Conservation (phyloP, 1,140 invertebrate species). For the Orchestia grillus region DNA sequence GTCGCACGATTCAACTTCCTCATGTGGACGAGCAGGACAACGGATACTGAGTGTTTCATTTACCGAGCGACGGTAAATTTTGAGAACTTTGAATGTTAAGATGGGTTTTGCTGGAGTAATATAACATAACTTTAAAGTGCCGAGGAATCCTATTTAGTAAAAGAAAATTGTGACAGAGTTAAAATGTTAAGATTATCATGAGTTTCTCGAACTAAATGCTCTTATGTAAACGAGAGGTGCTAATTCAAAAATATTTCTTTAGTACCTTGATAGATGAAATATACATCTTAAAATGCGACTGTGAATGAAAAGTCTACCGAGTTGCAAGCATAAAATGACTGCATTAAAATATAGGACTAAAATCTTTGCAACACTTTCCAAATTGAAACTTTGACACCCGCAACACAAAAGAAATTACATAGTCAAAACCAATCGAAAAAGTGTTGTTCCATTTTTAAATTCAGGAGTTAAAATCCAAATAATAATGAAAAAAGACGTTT, state of each 20-base stretch:
- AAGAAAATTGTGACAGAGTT: background rate
- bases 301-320: background rate
- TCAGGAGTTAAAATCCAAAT: too few relatives aligned
- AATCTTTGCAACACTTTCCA: background rate
- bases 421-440: background rate
- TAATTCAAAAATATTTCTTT: too few relatives aligned
- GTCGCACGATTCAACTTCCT: background rate
- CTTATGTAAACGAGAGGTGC: too few relatives aligned
- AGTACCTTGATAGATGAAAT: too few relatives aligned
- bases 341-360: background rate
- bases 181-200: too few relatives aligned
- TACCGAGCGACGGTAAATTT: background rate
- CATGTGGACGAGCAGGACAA: background rate
- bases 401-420: background rate
- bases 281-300: background rate
- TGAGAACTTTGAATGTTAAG: background rate
- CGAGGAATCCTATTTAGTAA: background rate
- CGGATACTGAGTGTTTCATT: background rate
- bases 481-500: too few relatives aligned
- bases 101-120: background rate
- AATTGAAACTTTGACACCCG: background rate
- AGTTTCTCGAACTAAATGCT: too few relatives aligned
- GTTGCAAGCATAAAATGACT: background rate
- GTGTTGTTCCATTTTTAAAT: too few relatives aligned
- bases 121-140: background rate